Conservation (phyloP, 2,113 vertebrate genomes). For the Grantiella picta region DNA sequence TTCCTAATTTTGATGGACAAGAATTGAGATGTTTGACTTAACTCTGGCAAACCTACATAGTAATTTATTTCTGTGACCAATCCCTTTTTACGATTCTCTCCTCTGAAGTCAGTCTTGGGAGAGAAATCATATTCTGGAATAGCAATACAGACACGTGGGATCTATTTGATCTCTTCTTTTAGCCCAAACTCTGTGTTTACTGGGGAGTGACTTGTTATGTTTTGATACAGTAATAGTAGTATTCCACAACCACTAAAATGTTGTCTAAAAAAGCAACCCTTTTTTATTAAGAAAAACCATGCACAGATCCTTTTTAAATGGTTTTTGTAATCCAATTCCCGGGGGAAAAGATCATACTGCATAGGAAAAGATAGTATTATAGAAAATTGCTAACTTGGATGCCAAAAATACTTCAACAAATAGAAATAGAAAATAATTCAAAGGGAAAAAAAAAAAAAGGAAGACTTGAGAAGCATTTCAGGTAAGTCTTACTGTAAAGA, state of each 20-base stretch:
- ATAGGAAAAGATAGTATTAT: not conserved
- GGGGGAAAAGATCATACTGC: not conserved
- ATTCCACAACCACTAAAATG: conserved; percentile 45
- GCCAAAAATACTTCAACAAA: not conserved
- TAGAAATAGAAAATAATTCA: not conserved
- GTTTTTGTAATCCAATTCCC: not conserved
- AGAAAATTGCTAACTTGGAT: not conserved
- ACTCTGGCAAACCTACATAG: conserved; percentile 3
- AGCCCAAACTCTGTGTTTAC: conserved; percentile 54
- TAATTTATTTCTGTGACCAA: conserved; percentile 42
- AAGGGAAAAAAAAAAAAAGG: not conserved
- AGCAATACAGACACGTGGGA: conserved; percentile 15
- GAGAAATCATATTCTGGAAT: conserved; percentile 34
- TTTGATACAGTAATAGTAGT: conserved; percentile 32
- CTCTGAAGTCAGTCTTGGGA: conserved; percentile 33
- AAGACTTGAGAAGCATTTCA: not conserved
- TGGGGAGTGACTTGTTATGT: conserved; percentile 41
- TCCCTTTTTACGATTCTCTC: conserved; percentile 1
- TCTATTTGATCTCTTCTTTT: conserved; percentile 52
- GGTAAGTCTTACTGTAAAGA: not conserved
- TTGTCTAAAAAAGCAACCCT: not conserved
- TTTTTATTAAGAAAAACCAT: conserved; percentile 39
- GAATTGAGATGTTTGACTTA: conserved; percentile 25
- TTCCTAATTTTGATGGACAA: not conserved
- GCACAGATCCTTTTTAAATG: not conserved